phyloP scores from a whole-genome alignment of 2,888 invertebrate genomes.

The Ariolimax columbianus region DNA sequence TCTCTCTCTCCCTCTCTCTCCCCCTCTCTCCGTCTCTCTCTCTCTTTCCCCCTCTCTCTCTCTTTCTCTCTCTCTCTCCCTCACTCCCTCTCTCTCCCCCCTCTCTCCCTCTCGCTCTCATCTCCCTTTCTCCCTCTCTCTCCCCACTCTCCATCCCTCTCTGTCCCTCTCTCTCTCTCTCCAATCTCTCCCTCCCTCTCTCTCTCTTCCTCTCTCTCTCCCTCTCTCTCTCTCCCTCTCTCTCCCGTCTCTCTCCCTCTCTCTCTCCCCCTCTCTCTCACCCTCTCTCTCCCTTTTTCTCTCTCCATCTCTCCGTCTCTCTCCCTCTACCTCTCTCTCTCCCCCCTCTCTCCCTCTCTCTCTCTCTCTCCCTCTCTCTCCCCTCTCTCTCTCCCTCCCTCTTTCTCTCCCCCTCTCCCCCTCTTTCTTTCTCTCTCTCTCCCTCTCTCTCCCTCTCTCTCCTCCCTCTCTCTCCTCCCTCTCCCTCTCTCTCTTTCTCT shows the following conservation, averaged over 20 bases:
- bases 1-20: not conserved
- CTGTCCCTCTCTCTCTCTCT: no score
- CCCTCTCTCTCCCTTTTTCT: no score
- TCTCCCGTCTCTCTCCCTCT: no score
- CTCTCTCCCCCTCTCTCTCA: no score
- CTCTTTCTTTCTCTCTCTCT: not conserved
- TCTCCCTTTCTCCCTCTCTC: no score
- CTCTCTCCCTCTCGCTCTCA: not conserved
- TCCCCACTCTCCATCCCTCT: no score
- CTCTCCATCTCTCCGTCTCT: no score
- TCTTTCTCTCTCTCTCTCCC: not conserved
- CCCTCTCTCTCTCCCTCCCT: not conserved
- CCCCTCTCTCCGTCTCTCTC: not conserved
- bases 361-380: no score
- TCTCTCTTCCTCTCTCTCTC: not conserved
- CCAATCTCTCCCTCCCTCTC: no score
- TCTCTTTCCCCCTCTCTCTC: not conserved
- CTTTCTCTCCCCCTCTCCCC: not conserved
- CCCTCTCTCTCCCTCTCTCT: not conserved
- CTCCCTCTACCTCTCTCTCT: no score
- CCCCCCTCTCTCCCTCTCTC: no score
- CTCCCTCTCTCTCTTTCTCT: not conserved
- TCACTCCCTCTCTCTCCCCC: not conserved
- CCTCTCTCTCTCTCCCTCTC: no score
- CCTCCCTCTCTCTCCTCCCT: not conserved